Conservation (phyloP, 1,140 invertebrate genomes). For the Pachyrhynchus sulphureomaculatus region DNA sequence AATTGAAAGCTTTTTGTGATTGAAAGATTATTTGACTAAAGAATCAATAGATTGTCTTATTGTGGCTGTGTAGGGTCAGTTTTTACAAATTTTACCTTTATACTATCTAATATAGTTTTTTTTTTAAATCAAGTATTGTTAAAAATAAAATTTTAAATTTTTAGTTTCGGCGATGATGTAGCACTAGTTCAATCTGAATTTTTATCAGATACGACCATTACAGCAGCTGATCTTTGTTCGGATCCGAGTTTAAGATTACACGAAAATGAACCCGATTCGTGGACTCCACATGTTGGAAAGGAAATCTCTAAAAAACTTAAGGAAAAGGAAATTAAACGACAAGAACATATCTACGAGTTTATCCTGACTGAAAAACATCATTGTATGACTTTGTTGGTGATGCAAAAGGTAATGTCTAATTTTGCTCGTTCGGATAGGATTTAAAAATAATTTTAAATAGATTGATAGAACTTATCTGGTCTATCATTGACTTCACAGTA, state of each 20-base stretch:
- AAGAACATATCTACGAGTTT: slow-evolving; percentile 95
- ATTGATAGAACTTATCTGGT: too few species aligned
- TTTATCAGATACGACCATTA: slow-evolving; percentile 63
- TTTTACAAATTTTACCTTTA: too few species aligned
- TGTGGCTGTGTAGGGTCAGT: too few species aligned
- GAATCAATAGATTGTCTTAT: too few species aligned
- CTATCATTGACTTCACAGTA: too few species aligned
- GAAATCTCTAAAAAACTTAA: slow-evolving; percentile 78
- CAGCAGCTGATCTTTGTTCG: slow-evolving; percentile 67
- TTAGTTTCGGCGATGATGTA: slow-evolving; percentile 62
- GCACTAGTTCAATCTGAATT: slow-evolving; percentile 64
- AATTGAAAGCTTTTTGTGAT: too few species aligned
- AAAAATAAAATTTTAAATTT: too few species aligned
- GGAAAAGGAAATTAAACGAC: slow-evolving; percentile 85
- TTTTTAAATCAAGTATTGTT: too few species aligned
- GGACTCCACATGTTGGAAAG: slow-evolving; percentile 86
- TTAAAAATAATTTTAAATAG: too few species aligned
- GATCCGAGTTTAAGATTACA: slow-evolving; percentile 78
- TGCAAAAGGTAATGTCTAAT: slow-evolving; percentile 87
- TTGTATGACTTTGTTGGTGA: slow-evolving; percentile 87
- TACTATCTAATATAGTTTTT: too few species aligned
- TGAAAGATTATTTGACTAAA: too few species aligned
- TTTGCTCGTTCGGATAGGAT: too few species aligned
- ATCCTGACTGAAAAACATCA: slow-evolving; percentile 96
- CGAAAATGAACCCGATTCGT: slow-evolving; percentile 84